These are phyloP conservation scores for Arenaria interpres DNA, from an alignment of 2,113 vertebrate genomes.

Conservation along the genomic window DNA sequence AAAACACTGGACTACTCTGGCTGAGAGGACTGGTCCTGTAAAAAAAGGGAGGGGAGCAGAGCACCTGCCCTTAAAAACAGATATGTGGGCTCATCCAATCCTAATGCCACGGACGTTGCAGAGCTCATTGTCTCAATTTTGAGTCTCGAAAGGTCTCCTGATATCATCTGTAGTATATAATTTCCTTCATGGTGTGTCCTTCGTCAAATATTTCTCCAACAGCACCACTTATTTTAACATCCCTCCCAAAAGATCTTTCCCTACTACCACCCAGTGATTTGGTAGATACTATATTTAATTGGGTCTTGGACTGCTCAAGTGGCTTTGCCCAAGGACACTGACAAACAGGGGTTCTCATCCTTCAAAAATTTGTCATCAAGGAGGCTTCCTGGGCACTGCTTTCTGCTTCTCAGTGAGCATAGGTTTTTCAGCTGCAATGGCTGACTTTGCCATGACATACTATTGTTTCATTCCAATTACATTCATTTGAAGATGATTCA, in stretches of 20 bases:
- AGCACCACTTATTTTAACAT: not conserved
- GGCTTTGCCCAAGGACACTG: not conserved
- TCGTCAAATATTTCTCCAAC: not conserved
- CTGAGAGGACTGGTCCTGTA: not conserved
- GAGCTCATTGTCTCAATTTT: not conserved
- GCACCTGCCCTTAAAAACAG: not conserved
- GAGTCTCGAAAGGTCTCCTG: not conserved
- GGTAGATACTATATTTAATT: not conserved
- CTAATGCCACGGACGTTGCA: accelerated
- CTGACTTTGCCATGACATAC: not conserved
- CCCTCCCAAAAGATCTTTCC: not conserved
- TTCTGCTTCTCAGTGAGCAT: not conserved
- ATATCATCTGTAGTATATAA: not conserved
- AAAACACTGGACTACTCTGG: not conserved
- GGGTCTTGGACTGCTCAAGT: not conserved
- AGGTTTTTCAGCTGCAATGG: not conserved
- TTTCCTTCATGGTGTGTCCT: not conserved
- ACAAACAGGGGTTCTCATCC: not conserved
- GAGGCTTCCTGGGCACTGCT: not conserved
- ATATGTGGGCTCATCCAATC: not conserved
- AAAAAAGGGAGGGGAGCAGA: not conserved
- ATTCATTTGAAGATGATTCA: not conserved
- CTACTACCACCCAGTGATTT: not conserved
- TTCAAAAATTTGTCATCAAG: not conserved
- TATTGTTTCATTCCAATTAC: not conserved